A percentile compares a stretch with the other conserved stretches of the same genome.
phyloP scores from a whole-genome alignment of 2,113 vertebrate genomes.

The Clarias magur region DNA sequence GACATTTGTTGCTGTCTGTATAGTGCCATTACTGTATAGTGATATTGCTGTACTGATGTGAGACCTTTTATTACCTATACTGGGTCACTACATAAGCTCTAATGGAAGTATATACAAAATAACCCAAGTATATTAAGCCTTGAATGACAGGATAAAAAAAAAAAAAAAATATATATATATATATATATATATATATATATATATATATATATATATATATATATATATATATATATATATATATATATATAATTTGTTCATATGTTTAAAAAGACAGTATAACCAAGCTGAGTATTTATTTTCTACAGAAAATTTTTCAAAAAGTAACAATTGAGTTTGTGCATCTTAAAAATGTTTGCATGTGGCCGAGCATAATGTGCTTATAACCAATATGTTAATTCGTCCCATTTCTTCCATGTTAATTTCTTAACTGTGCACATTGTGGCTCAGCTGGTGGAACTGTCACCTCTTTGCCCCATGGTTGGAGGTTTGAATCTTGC shows the following conservation, averaged over 20 bases:
- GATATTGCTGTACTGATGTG: slow-evolving; percentile 7
- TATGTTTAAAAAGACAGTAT: slow-evolving; percentile 21
- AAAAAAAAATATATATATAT: too few species aligned
- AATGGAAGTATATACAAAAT: not conserved
- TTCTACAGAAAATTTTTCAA: not conserved
- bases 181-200: too few species aligned
- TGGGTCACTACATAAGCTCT: not conserved
- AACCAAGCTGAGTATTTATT: slow-evolving; percentile 19
- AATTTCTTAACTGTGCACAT: too few species aligned
- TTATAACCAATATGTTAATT: too few species aligned
- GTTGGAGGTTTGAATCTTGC: too few species aligned
- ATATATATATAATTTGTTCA: not conserved
- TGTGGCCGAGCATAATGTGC: too few species aligned
- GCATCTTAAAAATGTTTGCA: not conserved
- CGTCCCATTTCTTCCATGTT: too few species aligned
- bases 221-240: too few species aligned
- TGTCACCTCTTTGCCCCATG: too few species aligned
- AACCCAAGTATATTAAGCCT: not conserved
- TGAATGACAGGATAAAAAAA: slow-evolving; percentile 4
- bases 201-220: too few species aligned
- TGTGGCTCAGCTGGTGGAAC: too few species aligned
- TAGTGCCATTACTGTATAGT: not conserved
- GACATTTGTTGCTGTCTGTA: slow-evolving; percentile 36
- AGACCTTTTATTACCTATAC: slow-evolving; percentile 9
- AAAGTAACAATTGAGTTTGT: not conserved